Evolutionary conservation across 2,888 invertebrate genomes (phyloP).

Genomic region (Leucoma salicis): DNA sequence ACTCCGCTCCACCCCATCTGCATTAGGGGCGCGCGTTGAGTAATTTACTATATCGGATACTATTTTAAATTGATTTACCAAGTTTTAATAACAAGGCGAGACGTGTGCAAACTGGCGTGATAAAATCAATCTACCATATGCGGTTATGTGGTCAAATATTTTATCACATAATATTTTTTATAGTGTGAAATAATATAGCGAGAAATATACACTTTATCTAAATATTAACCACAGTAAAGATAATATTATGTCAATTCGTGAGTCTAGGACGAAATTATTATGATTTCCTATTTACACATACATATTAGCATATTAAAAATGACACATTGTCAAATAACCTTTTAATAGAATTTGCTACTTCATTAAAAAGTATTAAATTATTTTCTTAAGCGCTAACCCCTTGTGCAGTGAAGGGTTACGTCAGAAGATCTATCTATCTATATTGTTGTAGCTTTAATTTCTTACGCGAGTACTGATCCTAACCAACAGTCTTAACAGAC

Average conservation of each 20-base stretch:
- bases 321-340: neutral
- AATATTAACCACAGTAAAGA: neutral
- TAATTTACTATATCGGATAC: neutral
- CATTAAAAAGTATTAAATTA: no score
- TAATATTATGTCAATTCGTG: neutral
- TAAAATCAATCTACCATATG: neutral
- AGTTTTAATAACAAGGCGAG: neutral
- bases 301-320: neutral
- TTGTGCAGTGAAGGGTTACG: constrained; percentile 63
- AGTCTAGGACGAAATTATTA: neutral
- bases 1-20: constrained; percentile 75
- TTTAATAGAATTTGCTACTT: no score
- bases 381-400: neutral
- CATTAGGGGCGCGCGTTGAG: constrained; percentile 50
- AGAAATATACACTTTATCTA: neutral
- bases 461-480: constrained; percentile 61
- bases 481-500: constrained; percentile 46
- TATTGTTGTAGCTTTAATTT: constrained; percentile 73
- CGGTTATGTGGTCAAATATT: neutral
- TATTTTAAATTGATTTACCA: neutral
- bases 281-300: neutral
- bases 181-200: neutral
- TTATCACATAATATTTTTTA: neutral
- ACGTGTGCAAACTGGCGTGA: neutral
- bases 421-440: constrained; percentile 72